A percentile compares a stretch with the other conserved stretches of the same genome.
phyloP scores from a whole-genome alignment of 2,113 vertebrate genomes.

The Oreochromis tanganicae region DNA sequence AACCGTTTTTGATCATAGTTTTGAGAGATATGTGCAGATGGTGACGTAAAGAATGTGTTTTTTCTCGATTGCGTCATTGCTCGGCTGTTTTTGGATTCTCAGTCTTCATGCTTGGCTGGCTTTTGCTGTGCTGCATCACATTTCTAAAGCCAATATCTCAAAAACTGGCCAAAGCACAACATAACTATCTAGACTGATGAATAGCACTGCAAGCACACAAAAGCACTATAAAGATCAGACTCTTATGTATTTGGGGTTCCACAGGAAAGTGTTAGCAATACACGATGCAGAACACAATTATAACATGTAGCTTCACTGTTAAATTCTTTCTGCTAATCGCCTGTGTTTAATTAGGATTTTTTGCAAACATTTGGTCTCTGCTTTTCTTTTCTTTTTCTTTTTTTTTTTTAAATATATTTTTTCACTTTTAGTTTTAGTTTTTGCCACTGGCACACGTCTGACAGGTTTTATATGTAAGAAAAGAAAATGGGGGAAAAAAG shows the following conservation, averaged over 20 bases:
- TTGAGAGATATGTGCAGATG: fast-evolving
- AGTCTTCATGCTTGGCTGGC: not conserved
- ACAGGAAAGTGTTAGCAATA: not conserved
- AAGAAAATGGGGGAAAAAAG: not conserved
- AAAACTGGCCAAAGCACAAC: not conserved
- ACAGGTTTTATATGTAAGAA: not conserved
- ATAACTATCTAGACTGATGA: not conserved
- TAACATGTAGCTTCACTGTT: not conserved
- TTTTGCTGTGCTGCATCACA: not conserved
- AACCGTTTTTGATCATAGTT: fast-evolving
- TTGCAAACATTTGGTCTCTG: not conserved
- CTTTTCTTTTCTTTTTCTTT: not conserved
- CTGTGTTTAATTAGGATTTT: not conserved
- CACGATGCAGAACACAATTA: not conserved
- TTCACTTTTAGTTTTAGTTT: not conserved
- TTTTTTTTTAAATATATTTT: not conserved
- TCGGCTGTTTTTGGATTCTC: not conserved
- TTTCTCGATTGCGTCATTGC: not conserved
- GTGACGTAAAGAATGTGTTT: not conserved
- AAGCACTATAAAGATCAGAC: not conserved
- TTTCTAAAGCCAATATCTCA: not conserved
- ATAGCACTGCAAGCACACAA: not conserved
- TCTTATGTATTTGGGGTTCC: not conserved
- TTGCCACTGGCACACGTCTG: not conserved
- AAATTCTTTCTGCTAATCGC: fast-evolving